Evolutionary conservation across 2,113 vertebrate species (phyloP), one percentile per base, ranked within the genome.

Genomic region (Urocynchramus pylzowi): DNA sequence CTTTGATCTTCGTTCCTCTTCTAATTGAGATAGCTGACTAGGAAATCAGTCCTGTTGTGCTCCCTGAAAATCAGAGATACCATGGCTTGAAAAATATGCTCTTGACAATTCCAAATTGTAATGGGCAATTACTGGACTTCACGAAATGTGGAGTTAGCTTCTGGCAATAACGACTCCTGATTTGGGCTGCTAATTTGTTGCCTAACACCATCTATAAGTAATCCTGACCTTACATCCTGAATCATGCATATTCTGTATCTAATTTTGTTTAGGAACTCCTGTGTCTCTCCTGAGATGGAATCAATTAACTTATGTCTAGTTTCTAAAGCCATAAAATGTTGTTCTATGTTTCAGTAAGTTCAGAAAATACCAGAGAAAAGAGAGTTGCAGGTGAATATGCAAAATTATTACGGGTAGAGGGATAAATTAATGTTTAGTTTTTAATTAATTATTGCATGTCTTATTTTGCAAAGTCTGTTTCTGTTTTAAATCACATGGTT

Each of bases 401-500:
- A 74, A 27, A 59, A 67, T 50, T 59, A 59, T 59, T 52, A 23
- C 37, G 52, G 45, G 27, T 37, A 52, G 13, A 21, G 24, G 18
- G 11, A 8, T 81, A 85, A 94, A 87, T 76, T 50, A 75, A 74
- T 84, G 84, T 83, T 82, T 91, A 59, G 11, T 54, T 95, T 78
- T 81, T 75, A 88, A 90, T 21, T 92, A 54, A 64, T 26, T 33
- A 90, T 59, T 95, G 16, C 71, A 68, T 88, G 95, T 96, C 65
- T 95, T 78, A 27, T 71, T 95, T 92, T 71, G 65, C 63, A 84
- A 93, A 96, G 47, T 47, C 87, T 96, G 78, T 93, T 97, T 96
- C 91, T 96, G 69, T 93, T 97, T 97, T 97, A 95, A 97, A 95
- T 89, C 54, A 73, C 50, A 54, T 13, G 91, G 44, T 95, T 95